Evolutionary conservation across 2,113 vertebrate genomes (phyloP), one percentile per base, ranked within the genome.

Genomic region (Phalacrocorax brasilianus): DNA sequence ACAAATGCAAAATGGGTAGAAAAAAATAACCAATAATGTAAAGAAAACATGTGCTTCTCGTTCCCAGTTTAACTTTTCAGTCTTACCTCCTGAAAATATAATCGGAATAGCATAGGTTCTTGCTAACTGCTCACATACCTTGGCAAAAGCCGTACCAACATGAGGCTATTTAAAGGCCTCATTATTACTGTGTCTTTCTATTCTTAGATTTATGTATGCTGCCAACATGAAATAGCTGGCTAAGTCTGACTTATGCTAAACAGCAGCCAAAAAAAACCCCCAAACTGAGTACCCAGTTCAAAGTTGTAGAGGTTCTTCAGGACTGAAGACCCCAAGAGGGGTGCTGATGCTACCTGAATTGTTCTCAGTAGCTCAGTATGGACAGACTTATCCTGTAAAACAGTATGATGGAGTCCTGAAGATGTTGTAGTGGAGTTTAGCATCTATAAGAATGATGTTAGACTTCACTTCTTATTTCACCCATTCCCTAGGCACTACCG

Each of bases 71-170:
- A 85, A 70, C 28, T 74, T 83, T 93, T 58, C 52, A 30, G 44
- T 74, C 28, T 67, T 74, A 68, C 7, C 3, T 76, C 32, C 21
- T 70, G 44, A 83, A 92, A 84, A 84, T 30, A 11, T 21, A 80
- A 45, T 45, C 0, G 1, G 20, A 93, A 86, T 21, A 63, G 14
- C 26, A 50, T 4, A 77, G 14, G 8, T 35, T 70, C 45, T 89
- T 78, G 9, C 12, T 35, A 47, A 72, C 11, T 68, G 22, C 33
- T 80, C 33, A 73, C 86, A 49, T 12, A 62, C 6, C 32, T n/a
- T n/a, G 26, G 11, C 6, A 68, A 88, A 88, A 58, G 59, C 55
- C 3, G 0, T 42, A 35, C 3, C 5, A 45, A 14, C 0, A 0
- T 45, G n/a, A 65, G 12, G 24, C 30, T 77, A 16, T 86, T 92